Evolutionary conservation across 2,113 vertebrate species (phyloP).

Genomic region (Ageneiosus marmoratus): DNA sequence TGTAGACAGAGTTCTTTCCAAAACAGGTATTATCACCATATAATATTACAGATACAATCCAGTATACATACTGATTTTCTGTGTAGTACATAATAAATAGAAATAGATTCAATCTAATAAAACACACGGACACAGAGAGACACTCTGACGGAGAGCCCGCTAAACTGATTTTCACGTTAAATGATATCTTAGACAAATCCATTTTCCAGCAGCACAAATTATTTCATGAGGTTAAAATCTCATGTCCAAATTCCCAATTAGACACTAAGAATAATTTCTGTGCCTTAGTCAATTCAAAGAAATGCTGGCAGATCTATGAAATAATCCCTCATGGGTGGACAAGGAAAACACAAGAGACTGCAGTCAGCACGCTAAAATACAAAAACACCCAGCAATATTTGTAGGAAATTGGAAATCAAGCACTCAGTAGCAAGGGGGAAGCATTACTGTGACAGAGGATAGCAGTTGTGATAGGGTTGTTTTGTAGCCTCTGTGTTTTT

Average conservation of each 20-base stretch:
- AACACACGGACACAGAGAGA: neutral
- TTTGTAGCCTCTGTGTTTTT: conserved; percentile 42
- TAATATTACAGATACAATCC: too few relatives aligned
- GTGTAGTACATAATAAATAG: neutral
- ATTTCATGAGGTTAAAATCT: conserved; percentile 25
- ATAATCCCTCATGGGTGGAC: conserved; percentile 46
- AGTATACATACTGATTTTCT: neutral
- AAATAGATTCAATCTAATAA: neutral
- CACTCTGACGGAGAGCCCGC: too few relatives aligned
- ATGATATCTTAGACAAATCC: conserved; percentile 26
- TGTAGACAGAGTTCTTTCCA: neutral
- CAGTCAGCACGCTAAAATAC: conserved; percentile 29
- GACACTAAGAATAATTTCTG: conserved; percentile 36
- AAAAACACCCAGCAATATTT: conserved; percentile 46
- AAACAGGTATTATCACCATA: neutral
- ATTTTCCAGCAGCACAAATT: conserved; percentile 4
- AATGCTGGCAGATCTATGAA: conserved; percentile 51
- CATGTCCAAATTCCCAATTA: conserved; percentile 45
- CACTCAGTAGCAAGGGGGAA: conserved; percentile 51
- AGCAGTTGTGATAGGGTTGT: conserved; percentile 52
- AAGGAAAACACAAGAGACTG: conserved; percentile 39
- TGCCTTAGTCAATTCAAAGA: conserved; percentile 39
- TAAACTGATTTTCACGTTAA: neutral
- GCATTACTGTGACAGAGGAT: conserved; percentile 57
- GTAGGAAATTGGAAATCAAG: conserved; percentile 59